Evolutionary conservation across 2,797 vertebrate species (phyloP).

Genomic region (Triplophysa yarkandensis): DNA sequence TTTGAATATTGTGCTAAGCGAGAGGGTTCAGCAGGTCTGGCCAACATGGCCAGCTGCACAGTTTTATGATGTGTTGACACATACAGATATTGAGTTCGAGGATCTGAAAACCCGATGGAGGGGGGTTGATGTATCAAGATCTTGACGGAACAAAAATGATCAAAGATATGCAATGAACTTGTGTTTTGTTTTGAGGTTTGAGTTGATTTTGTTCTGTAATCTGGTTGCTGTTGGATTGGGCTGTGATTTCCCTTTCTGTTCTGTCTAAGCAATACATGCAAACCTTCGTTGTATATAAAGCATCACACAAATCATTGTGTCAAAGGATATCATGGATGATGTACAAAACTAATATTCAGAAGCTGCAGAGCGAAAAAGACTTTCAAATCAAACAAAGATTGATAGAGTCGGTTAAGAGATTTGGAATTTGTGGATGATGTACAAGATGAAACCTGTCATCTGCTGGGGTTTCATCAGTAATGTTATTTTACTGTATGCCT

Average conservation of each 20-base stretch:
- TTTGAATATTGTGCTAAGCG: constrained; percentile 77
- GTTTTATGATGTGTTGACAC: constrained; percentile 82
- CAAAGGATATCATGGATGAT: constrained; percentile 48
- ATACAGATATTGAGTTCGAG: constrained; percentile 78
- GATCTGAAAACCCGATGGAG: constrained; percentile 77
- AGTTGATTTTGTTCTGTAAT: constrained; percentile 69
- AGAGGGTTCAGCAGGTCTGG: constrained; percentile 73
- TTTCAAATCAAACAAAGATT: constrained; percentile 65
- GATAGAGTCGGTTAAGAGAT: constrained; percentile 67
- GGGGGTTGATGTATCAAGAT: constrained; percentile 22
- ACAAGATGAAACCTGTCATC: constrained; percentile 58
- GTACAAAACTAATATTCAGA: constrained; percentile 56
- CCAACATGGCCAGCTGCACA: constrained; percentile 78
- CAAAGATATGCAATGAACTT: constrained; percentile 63
- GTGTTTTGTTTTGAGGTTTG: constrained; percentile 62
- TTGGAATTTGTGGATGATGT: constrained; percentile 61
- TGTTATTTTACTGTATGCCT: constrained; percentile 46
- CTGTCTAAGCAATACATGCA: constrained; percentile 73
- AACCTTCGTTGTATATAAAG: constrained; percentile 5
- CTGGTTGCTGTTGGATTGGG: constrained; percentile 70
- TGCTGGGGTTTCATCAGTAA: constrained; percentile 53
- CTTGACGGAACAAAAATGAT: constrained; percentile 35
- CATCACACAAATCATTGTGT: constrained; percentile 4
- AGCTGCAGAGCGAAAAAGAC: constrained; percentile 39
- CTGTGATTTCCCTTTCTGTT: constrained; percentile 70